phyloP scores from a whole-genome alignment of 1,140 invertebrate species.

The Cydia splendana region DNA sequence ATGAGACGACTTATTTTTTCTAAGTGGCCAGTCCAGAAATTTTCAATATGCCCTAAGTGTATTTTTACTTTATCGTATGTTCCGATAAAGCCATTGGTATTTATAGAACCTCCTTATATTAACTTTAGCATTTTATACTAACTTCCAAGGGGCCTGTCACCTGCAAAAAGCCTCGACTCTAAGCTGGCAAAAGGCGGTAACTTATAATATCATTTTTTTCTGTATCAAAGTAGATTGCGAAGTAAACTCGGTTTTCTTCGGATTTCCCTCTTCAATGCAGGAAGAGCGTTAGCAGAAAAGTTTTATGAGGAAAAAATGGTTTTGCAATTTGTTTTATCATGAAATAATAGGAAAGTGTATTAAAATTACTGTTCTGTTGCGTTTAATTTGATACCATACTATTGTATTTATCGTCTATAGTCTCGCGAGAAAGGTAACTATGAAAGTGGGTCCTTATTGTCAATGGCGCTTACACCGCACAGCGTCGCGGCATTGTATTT shows the following conservation, averaged over 20 bases:
- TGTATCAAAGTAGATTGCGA: conserved; percentile 31
- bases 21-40: too few relatives aligned
- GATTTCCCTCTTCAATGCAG: conserved; percentile 20
- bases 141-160: neutral
- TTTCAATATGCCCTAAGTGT: too few relatives aligned
- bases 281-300: conserved; percentile 5
- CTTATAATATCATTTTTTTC: conserved; percentile 33
- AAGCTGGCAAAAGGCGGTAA: conserved; percentile 17
- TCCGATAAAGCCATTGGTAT: too few relatives aligned
- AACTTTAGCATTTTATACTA: conserved; percentile 18
- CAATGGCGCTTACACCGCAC: too few relatives aligned
- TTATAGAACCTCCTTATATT: too few relatives aligned
- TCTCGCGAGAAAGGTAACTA: too few relatives aligned
- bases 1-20: too few relatives aligned
- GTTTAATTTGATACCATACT: neutral
- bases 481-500: too few relatives aligned
- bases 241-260: conserved; percentile 28
- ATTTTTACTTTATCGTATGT: too few relatives aligned
- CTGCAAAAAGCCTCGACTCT: conserved; percentile 14
- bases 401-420: neutral
- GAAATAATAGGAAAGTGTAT: neutral
- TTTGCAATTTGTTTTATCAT: neutral
- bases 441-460: too few relatives aligned
- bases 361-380: neutral
- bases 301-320: conserved; percentile 2